These are phyloP conservation scores for Sphaerophoria rueppellii DNA, from an alignment of 2,888 invertebrate species.

Conservation along the genomic window DNA sequence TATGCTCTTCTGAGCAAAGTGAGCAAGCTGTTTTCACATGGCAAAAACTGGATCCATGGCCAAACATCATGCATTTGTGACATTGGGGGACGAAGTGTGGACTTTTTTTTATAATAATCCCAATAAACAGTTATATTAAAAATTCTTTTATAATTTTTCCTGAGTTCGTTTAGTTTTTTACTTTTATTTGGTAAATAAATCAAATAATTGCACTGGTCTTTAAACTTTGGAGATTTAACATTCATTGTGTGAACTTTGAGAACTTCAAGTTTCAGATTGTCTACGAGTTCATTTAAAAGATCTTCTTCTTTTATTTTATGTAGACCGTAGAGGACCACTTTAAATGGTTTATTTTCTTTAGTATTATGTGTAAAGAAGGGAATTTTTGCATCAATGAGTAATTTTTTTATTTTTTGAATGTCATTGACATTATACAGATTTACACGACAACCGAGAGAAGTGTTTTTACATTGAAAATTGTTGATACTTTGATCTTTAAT, in stretches of 20 bases:
- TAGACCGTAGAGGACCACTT: not conserved
- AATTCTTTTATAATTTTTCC: not conserved
- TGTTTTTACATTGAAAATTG: constrained; percentile 9
- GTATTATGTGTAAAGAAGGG: constrained; percentile 14
- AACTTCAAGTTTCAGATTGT: constrained; percentile 11
- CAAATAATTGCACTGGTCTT: not conserved
- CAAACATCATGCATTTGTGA: not conserved
- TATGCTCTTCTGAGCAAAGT: not conserved
- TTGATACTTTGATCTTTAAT: not conserved
- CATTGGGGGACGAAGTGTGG: constrained; percentile 3
- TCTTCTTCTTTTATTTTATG: constrained; percentile 8
- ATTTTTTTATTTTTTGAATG: not conserved
- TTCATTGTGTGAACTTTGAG: constrained; percentile 19
- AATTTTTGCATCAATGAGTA: not conserved
- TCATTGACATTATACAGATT: constrained; percentile 1
- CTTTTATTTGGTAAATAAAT: not conserved
- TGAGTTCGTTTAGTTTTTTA: not conserved
- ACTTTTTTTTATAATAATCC: not conserved
- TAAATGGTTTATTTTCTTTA: not conserved
- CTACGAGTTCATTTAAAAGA: constrained; percentile 1
- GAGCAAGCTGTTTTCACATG: constrained; percentile 23
- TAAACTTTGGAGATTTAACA: not conserved
- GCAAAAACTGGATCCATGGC: constrained; percentile 9
- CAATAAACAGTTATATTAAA: not conserved
- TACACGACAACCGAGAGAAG: constrained; percentile 2